Conservation (phyloP, 1,140 invertebrate species). For the Rhynchophorus ferrugineus region DNA sequence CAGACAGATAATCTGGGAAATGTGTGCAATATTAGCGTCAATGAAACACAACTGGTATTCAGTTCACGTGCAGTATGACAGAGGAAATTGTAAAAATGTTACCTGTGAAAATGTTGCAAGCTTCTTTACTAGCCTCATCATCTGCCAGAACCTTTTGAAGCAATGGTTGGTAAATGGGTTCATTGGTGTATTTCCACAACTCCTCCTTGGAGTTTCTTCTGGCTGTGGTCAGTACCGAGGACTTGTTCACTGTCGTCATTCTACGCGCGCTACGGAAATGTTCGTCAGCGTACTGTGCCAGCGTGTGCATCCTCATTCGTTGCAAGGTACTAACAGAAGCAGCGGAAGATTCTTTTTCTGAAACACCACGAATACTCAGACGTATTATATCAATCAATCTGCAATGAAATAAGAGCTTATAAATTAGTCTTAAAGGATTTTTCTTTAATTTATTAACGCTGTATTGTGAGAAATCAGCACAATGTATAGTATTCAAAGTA, state of each 20-base stretch:
- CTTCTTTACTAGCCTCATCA: slow-evolving; percentile 66
- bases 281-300: slow-evolving; percentile 74
- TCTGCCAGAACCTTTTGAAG: slow-evolving; percentile 72
- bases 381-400: too few relatives aligned
- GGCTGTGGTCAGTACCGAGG: slow-evolving; percentile 57
- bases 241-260: slow-evolving; percentile 52
- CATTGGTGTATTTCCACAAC: slow-evolving; percentile 75
- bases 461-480: too few relatives aligned
- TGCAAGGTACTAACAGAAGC: slow-evolving; percentile 47
- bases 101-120: slow-evolving; percentile 38
- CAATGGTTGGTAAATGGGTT: slow-evolving; percentile 79
- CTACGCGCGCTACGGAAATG: slow-evolving; percentile 60
- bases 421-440: too few relatives aligned
- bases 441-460: too few relatives aligned
- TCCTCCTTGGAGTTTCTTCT: slow-evolving; percentile 51
- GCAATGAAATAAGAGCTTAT: neutral
- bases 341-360: slow-evolving; percentile 32
- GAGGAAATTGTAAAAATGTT: slow-evolving; percentile 2
- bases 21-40: too few relatives aligned
- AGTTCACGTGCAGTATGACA: too few relatives aligned
- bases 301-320: slow-evolving; percentile 64
- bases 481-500: too few relatives aligned
- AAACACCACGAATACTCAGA: too few relatives aligned
- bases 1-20: too few relatives aligned
- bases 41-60: too few relatives aligned